Evolutionary conservation across 2,888 invertebrate genomes (phyloP), one percentile per base, ranked within the genome.

Genomic region (Cartodere bifasciata): DNA sequence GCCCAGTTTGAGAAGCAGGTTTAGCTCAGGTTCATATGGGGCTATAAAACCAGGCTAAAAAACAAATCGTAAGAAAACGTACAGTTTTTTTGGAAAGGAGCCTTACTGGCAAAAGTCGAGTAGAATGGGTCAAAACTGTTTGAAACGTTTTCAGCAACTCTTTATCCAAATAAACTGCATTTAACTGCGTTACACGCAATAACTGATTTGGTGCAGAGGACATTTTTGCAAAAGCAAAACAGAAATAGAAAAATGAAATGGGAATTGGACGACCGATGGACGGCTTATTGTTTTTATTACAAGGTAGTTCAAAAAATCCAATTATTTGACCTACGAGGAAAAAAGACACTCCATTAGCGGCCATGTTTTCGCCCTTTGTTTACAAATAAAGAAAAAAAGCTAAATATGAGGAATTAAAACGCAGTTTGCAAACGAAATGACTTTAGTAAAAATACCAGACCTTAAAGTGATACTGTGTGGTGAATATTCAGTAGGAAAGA

Each of bases 401-500:
- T n/a, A n/a, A n/a, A n/a, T n/a, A n/a, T n/a, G n/a, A n/a, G n/a
- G n/a, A n/a, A n/a, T n/a, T n/a, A n/a, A n/a, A n/a, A n/a, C n/a
- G n/a, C n/a, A n/a, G n/a, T n/a, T n/a, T n/a, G n/a, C n/a, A n/a
- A n/a, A n/a, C n/a, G n/a, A 38, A 41, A 86, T 86, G 87, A 86
- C 86, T 52, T 72, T 79, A 48, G 73, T 82, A 32, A 80, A 77
- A 62, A 73, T 81, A 46, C 86, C 87, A 13, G 83, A 84, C 49
- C 76, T 85, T 47, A 91, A 92, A 72, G 83, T 94, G 20, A 92
- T 94, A 52, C 65, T 94, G 36, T 90, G 88, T 60, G 92, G 94
- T 22, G 92, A 94, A 66, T 94, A 86, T 63, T 91, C 92, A 33
- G 92, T 91, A 13, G 92, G 94, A 20, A 94, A 94, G 65, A 88